phyloP scores from a whole-genome alignment of 2,888 invertebrate species.

The Synergus japonicus region DNA sequence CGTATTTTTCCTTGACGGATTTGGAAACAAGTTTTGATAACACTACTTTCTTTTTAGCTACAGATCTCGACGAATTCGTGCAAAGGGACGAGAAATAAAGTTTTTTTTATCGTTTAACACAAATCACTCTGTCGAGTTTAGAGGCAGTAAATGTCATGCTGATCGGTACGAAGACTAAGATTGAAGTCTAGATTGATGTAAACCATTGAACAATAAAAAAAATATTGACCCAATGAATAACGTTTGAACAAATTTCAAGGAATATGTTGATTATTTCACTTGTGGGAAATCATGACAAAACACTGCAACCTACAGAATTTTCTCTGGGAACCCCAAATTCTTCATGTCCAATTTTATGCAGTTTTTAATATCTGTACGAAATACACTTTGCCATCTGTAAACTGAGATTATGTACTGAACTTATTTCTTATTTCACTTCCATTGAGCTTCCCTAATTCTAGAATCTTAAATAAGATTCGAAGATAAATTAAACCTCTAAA shows the following conservation, averaged over 20 bases:
- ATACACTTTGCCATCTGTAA: no score
- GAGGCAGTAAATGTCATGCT: conserved; percentile 21
- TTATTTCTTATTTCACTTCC: no score
- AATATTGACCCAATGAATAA: neutral
- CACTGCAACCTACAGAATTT: neutral
- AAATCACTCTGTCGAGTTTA: conserved; percentile 23
- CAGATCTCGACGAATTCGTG: neutral
- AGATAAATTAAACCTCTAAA: no score
- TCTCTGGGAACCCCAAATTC: neutral
- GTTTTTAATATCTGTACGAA: no score
- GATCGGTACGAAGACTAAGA: neutral
- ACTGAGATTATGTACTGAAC: no score
- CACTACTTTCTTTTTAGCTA: no score
- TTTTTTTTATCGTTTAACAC: neutral
- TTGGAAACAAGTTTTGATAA: no score
- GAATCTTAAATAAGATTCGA: no score
- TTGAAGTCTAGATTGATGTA: conserved; percentile 23
- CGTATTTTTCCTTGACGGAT: no score
- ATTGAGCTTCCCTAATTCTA: no score
- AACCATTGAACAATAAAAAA: conserved; percentile 6
- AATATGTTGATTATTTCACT: neutral
- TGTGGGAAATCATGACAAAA: neutral
- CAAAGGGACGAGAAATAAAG: neutral
- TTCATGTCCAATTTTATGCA: no score
- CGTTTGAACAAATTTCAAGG: neutral